These are phyloP conservation scores for Anoura caudifer DNA, from an alignment of 2,113 vertebrate genomes.

Conservation along the genomic window DNA sequence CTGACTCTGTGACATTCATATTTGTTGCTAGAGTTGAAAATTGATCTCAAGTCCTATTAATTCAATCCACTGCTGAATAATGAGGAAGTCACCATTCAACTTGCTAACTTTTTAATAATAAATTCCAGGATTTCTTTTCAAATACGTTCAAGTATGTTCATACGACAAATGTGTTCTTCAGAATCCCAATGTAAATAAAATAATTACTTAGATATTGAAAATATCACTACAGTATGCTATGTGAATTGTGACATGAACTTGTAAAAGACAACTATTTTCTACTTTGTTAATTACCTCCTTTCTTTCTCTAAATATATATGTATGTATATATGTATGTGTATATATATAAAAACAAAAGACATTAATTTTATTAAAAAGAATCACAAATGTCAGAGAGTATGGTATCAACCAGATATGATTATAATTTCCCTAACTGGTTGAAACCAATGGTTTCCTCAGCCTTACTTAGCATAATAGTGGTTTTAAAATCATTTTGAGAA, in stretches of 20 bases:
- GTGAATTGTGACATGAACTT: not conserved
- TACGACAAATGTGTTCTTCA: not conserved
- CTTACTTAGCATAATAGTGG: not conserved
- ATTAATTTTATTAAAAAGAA: conserved; percentile 27
- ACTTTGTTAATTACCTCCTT: not conserved
- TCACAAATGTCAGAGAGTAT: conserved; percentile 16
- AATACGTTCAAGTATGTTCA: not conserved
- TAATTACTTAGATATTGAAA: conserved; percentile 22
- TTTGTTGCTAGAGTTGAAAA: not conserved
- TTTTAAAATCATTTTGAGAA: not conserved
- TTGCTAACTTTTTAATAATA: conserved; percentile 2
- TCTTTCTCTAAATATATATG: not conserved
- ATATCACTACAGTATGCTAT: not conserved
- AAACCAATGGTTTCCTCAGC: not conserved
- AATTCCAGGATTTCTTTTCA: not conserved
- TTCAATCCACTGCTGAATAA: not conserved
- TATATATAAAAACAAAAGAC: not conserved
- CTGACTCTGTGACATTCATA: not conserved
- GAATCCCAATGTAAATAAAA: conserved; percentile 27
- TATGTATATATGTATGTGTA: too few species aligned
- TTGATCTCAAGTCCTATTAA: not conserved
- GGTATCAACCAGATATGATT: conserved; percentile 14
- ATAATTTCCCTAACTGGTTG: not conserved
- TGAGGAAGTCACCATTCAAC: not conserved
- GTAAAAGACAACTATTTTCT: not conserved